Evolutionary conservation across 2,888 invertebrate species (phyloP).

Genomic region (Athalia circularis): DNA sequence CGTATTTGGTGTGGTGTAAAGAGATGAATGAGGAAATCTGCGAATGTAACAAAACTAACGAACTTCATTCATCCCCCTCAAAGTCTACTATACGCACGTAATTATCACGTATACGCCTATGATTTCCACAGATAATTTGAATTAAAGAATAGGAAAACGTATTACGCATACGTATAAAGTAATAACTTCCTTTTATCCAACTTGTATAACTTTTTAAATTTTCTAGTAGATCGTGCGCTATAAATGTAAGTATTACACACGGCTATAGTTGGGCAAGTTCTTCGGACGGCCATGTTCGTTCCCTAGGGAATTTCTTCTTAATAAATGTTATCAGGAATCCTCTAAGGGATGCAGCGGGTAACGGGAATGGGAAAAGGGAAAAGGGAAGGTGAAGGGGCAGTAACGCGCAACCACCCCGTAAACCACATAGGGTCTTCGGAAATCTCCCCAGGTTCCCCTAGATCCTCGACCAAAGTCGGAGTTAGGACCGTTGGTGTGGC

Average conservation of each 20-base stretch:
- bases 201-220: neutral
- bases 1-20: no score
- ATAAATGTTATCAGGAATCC: slow-evolving; percentile 38
- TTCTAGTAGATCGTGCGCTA: neutral
- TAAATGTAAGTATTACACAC: neutral
- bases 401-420: slow-evolving; percentile 6
- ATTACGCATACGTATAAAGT: no score
- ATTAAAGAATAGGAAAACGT: no score
- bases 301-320: slow-evolving; percentile 16
- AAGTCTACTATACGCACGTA: no score
- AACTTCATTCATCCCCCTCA: no score
- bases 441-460: slow-evolving; percentile 23
- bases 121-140: no score
- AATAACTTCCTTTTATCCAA: no score
- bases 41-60: no score
- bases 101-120: no score
- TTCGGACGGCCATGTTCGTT: neutral
- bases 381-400: no score
- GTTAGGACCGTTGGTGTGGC: slow-evolving; percentile 19
- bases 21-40: no score
- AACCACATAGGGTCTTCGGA: slow-evolving; percentile 25
- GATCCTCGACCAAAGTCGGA: slow-evolving; percentile 32
- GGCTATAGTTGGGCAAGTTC: neutral
- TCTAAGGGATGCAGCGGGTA: neutral
- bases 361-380: neutral